Base-by-base conservation (phyloP, 2,888 invertebrate genomes). In the Leptinotarsa tumamoca region DNA sequence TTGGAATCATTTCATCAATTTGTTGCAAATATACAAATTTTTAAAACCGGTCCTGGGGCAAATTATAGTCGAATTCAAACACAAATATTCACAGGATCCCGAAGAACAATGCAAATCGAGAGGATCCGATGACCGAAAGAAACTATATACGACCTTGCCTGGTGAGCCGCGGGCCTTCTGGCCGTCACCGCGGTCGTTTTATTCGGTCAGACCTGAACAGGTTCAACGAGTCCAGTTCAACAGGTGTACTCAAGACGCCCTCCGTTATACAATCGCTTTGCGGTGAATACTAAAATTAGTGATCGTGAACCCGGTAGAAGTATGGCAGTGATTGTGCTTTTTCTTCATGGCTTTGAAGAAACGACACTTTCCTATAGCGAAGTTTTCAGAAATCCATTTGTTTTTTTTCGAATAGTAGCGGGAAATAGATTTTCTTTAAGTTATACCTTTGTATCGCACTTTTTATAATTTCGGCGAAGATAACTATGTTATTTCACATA, bases 161-260 rank as follows among this genome's bases (percentile, higher is more conserved):
- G 27, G 27, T 27, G 4, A 27, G 61, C 61, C 61, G 61, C 23
- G 4, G 61, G 68, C 68, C 54, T 33, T 7, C 54, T 21, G 68
- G 68, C 68, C 18, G n/a, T 23, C 21, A 27, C 52, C 14, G 89
- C 50, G 56, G 77, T 54, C 72, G 74, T 74, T 80, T 82, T 81
- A 82, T 80, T 81, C 80, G 83, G 83, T 82, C 82, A 82, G 75
- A 80, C 80, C 83, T 82, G 85, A 85, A 85, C 84, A 85, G 85
- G 85, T 83, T 83, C 82, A 80, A 75, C 80, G 78, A 72, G 76
- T 80, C 84, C 84, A 84, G 84, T 85, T 84, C 82, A 85, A 85
- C 85, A 85, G 85, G 85, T 85, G 85, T 84, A 84, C 72, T 78
- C 81, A 84, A 74, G 78, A 76, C 77, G 78, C 76, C 74, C 84